Evolutionary conservation across 2,888 invertebrate species (phyloP), one percentile per base, ranked within the genome.

Genomic region (Dermolepida albohirtum): DNA sequence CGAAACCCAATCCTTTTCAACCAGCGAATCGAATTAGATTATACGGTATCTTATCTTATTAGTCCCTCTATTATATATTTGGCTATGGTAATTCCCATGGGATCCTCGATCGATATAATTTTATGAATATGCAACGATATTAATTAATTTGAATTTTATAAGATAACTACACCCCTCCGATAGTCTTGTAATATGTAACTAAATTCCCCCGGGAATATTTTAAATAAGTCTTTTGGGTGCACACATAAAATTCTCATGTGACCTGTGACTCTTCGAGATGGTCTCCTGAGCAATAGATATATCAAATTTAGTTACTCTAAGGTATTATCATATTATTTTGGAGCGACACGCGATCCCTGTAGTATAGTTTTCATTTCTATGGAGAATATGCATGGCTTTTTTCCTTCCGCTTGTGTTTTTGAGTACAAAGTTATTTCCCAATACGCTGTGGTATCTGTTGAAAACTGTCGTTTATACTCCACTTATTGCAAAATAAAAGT

Each of bases 171-270:
- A 71, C 71, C 75, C 74, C 59, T 41, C 14, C 41, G 59, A n/a
- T 72, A 73, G 74, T 74, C 73, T 71, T 75, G 72, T 76, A 80
- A 81, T 81, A 81, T 80, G 79, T 71, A 77, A 72, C 67, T 73
- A 73, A 81, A 82, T 83, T 82, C 82, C 82, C 72, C 78, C 75
- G 76, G 83, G 80, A 78, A 79, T 81, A 77, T 80, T 78, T 65
- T 76, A 78, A 82, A 81, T 79, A 81, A 80, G 79, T 82, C 82
- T 79, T 80, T 75, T 74, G 82, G 81, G 81, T 79, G 62, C 77
- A 76, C 73, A 73, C 68, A 74, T 62, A 75, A 77, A 75, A 75
- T 72, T 78, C 82, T 80, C 81, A 68, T 67, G 80, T 80, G 80
- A 74, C 73, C 71, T 71, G 71, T 66, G 77, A 75, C 75, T 77